Evolutionary conservation across 30 jellyfish, hydroid and myxozoan genomes (phyloP), one percentile per base, ranked within the genome.

Genomic region (Nemopilema nomurai): DNA sequence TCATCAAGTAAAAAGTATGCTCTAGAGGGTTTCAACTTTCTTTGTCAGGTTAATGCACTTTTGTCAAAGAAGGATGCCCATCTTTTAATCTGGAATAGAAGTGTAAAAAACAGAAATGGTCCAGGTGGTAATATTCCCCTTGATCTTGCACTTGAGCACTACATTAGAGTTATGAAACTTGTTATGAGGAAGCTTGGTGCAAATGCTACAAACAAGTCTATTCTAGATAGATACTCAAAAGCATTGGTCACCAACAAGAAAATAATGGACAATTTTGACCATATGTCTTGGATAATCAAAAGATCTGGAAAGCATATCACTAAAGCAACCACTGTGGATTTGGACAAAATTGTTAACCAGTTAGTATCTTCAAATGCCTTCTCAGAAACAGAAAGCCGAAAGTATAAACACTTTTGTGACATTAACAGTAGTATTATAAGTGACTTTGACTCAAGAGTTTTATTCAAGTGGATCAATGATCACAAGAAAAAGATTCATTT

Each of bases 51-150:
- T 16, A 28, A 76, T 28, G 67, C 70, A 32, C 68, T 62, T 1
- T 69, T 84, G 33, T 76, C 94, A 62, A 74, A 82, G 32, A 32
- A 33, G 32, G 89, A 65, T 21, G 64, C 90, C 25, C 83, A 41
- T 16, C 22, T 32, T 52, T 25, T 68, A 74, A 53, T 76, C 70
- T 76, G 94, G 94, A 85, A 85, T 52, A 25, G 94, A 9, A 19
- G 49, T 33, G 29, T 31, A 4, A 85, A 85, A 50, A 16, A 8
- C n/a, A 41, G 64, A 31, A 8, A 29, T 19, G 92, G 92, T 16
- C 70, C 23, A n/a, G 90, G 88, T 71, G 92, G 84, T 8, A 74
- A 85, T 57, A 85, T 74, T 33, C 84, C 90, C 24, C 49, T 74
- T 31, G 90, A 85, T 33, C 30, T 74, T 17, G 67, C 71, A 1